These are phyloP conservation scores for Conus ventricosus DNA, from an alignment of 1,140 invertebrate species.

Conservation along the genomic window DNA sequence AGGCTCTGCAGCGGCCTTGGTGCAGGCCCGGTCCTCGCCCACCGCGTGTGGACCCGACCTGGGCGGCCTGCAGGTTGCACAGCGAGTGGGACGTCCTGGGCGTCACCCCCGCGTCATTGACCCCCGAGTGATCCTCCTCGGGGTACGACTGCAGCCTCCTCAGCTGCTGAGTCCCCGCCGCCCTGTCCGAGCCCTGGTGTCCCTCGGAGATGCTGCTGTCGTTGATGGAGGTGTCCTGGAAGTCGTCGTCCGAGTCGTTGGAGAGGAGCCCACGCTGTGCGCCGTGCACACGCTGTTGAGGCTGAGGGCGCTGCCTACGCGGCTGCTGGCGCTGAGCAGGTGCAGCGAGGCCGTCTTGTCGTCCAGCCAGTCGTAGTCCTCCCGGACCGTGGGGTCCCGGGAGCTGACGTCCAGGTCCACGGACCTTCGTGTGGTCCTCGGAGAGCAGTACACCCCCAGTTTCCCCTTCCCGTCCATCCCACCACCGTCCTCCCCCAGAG, in stretches of 20 bases:
- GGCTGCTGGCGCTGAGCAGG: conserved; percentile 52
- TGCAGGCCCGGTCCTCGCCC: no score
- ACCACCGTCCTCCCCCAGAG: not conserved
- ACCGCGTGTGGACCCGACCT: not conserved
- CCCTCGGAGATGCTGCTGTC: conserved; percentile 26
- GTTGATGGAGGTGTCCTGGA: conserved; percentile 80
- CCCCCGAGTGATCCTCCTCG: conserved; percentile 23
- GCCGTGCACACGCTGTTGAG: conserved; percentile 76
- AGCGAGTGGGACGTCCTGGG: conserved; percentile 43
- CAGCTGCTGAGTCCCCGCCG: not conserved
- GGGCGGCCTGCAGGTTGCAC: conserved; percentile 41
- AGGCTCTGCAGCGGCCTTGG: not conserved
- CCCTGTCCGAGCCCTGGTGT: not conserved
- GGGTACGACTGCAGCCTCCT: conserved; percentile 41
- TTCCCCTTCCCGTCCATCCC: conserved; percentile 30
- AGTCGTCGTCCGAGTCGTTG: conserved; percentile 83
- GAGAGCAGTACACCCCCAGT: conserved; percentile 53
- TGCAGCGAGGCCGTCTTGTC: conserved; percentile 46
- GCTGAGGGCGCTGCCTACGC: conserved; percentile 78
- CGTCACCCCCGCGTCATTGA: conserved; percentile 2
- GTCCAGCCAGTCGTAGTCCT: conserved; percentile 48
- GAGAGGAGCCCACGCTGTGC: conserved; percentile 80
- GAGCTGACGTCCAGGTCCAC: conserved; percentile 70
- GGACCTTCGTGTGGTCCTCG: conserved; percentile 57
- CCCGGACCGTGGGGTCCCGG: conserved; percentile 46